These are phyloP conservation scores for Maniola jurtina DNA, from an alignment of 1,140 invertebrate genomes.

Conservation along the genomic window DNA sequence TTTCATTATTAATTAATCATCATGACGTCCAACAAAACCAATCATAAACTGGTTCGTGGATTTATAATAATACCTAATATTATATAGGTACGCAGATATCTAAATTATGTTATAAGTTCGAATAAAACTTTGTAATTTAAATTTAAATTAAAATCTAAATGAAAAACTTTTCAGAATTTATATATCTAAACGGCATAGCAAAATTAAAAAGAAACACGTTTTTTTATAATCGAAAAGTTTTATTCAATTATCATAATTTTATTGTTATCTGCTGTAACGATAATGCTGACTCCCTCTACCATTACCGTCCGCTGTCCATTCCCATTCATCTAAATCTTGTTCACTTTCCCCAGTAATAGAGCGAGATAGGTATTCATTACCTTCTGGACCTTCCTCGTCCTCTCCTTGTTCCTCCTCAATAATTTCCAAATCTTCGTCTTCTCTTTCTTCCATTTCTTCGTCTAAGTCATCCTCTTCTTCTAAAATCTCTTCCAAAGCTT, in stretches of 20 bases:
- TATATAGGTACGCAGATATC: too few species aligned
- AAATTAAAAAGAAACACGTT: not conserved
- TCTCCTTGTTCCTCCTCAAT: slow-evolving; percentile 57
- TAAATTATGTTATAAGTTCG: too few species aligned
- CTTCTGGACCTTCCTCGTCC: slow-evolving; percentile 42
- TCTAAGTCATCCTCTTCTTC: slow-evolving; percentile 72
- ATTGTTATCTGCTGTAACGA: slow-evolving; percentile 57
- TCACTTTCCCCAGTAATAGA: slow-evolving; percentile 50
- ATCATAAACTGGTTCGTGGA: too few species aligned
- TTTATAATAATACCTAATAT: too few species aligned
- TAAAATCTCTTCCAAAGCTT: slow-evolving; percentile 68
- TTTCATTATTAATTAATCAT: too few species aligned
- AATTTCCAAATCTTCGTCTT: slow-evolving; percentile 53
- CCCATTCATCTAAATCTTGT: slow-evolving; percentile 72
- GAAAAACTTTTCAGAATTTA: too few species aligned
- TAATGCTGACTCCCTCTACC: slow-evolving; percentile 61
- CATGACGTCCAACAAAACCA: too few species aligned
- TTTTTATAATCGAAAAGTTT: slow-evolving; percentile 12
- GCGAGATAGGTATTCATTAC: slow-evolving; percentile 46
- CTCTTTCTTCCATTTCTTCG: slow-evolving; percentile 53
- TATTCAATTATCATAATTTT: slow-evolving; percentile 29
- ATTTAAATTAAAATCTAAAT: too few species aligned
- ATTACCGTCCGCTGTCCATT: slow-evolving; percentile 63
- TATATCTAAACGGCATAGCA: too few species aligned
- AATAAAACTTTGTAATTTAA: too few species aligned